phyloP scores from a whole-genome alignment of 1,140 invertebrate genomes.

The Eulimnadia texana region DNA sequence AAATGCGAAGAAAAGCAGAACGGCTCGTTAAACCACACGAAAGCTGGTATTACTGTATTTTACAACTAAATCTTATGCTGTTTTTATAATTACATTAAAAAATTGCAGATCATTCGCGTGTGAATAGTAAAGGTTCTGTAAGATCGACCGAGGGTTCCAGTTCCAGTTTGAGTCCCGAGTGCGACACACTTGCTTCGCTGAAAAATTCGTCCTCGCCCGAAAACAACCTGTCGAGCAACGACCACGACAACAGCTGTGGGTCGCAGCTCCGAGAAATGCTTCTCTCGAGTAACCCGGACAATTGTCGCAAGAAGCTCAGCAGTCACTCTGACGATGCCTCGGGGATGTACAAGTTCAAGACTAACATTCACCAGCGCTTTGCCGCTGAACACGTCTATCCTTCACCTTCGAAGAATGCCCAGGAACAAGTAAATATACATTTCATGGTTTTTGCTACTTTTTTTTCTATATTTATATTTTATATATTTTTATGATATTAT shows the following conservation, averaged over 20 bases:
- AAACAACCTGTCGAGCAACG: neutral
- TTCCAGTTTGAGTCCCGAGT: no score
- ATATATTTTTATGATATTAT: no score
- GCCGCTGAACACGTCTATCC: slow-evolving; percentile 25
- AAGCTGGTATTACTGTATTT: neutral
- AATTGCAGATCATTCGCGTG: no score
- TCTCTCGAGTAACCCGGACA: neutral
- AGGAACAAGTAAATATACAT: slow-evolving; percentile 3
- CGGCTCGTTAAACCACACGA: neutral
- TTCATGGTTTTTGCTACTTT: no score
- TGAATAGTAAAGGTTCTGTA: no score
- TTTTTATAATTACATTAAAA: no score
- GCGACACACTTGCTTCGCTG: no score
- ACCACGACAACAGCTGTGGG: neutral
- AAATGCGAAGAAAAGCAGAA: neutral
- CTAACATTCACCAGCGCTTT: slow-evolving; percentile 81
- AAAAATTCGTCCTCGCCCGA: neutral
- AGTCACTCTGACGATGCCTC: slow-evolving; percentile 11
- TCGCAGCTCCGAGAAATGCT: slow-evolving; percentile 7
- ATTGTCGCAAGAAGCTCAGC: neutral
- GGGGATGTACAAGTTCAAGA: slow-evolving; percentile 56
- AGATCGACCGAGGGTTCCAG: no score
- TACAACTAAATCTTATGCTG: no score
- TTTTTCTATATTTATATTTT: no score
- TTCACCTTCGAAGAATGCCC: slow-evolving; percentile 20